Evolutionary conservation across 2,888 invertebrate genomes (phyloP), one percentile per base, ranked within the genome.

Genomic region (Drosophila subquinaria): DNA sequence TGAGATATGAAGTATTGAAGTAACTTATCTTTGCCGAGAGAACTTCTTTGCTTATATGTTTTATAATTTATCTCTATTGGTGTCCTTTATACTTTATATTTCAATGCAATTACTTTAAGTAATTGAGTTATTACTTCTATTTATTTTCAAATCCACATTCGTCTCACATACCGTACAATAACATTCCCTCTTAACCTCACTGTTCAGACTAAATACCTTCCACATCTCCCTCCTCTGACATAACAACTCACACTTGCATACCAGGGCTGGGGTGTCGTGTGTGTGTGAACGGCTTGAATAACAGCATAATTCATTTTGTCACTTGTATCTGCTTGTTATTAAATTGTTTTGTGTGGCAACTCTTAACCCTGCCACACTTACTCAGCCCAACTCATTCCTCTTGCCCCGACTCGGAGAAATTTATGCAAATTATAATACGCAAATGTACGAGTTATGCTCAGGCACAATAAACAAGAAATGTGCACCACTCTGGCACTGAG

Each of bases 391-490:
- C 51, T 8, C 64, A 8, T 50, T 27, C 20, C 47, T 4, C 15
- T n/a, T 36, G n/a, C 42, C 66, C 20, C 38, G 45, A 55, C 45
- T 43, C 51, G 64, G 52, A 62, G 73, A 82, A 88, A 90, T 89
- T 86, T 86, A 86, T 86, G 85, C 82, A 89, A 86, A 86, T 86
- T 86, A 88, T 88, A 88, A 86, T 89, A 77, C 90, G 90, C 71
- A 88, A 89, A 88, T 85, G 86, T 82, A 77, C 76, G 72, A 83
- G 87, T 81, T 83, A 89, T 86, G 67, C 71, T 59, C 73, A 64
- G 73, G 77, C 79, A 89, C 76, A 81, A 84, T 84, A 84, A 87
- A 84, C 89, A 81, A 88, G 89, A 78, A 85, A 88, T 89, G 72
- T 85, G 76, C 73, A 62, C 55, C 74, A 69, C 68, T 69, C 70